phyloP scores from a whole-genome alignment of 2,113 vertebrate species.

The Oostethus manadensis region DNA sequence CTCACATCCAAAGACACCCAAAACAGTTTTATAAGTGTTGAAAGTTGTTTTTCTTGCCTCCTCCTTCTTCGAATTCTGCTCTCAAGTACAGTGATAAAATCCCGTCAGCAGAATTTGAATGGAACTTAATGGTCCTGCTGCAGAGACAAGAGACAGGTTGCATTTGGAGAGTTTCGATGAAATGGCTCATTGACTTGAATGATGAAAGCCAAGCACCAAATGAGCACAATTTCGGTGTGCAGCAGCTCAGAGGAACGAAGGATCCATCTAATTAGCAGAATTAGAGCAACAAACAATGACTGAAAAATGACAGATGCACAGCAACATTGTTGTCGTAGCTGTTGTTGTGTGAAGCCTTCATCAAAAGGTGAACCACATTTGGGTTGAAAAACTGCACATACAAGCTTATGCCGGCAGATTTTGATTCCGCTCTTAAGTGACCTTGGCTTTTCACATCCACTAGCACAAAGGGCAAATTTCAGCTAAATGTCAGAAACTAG shows the following conservation, averaged over 20 bases:
- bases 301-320: constrained; percentile 11
- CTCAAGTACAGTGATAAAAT: constrained; percentile 44
- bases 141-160: constrained; percentile 60
- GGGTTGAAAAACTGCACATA: constrained; percentile 4
- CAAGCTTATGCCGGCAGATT: constrained; percentile 28
- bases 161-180: constrained; percentile 53
- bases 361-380: not conserved
- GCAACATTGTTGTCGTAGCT: constrained; percentile 1
- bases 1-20: constrained; percentile 10
- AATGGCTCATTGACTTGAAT: constrained; percentile 71
- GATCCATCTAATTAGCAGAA: constrained; percentile 38
- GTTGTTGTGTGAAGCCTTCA: not conserved
- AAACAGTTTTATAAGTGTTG: constrained; percentile 3
- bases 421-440: constrained; percentile 43
- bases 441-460: constrained; percentile 56
- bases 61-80: constrained; percentile 16
- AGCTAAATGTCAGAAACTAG: constrained; percentile 73
- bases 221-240: constrained; percentile 35
- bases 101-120: constrained; percentile 50
- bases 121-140: constrained; percentile 46
- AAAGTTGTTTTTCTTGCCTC: constrained; percentile 4
- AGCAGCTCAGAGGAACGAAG: constrained; percentile 27
- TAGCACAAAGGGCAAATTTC: constrained; percentile 61
- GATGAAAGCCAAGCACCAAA: constrained; percentile 54
- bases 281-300: constrained; percentile 2